Evolutionary conservation across 2,888 invertebrate genomes (phyloP).

Genomic region (Drosophila kanekoi): DNA sequence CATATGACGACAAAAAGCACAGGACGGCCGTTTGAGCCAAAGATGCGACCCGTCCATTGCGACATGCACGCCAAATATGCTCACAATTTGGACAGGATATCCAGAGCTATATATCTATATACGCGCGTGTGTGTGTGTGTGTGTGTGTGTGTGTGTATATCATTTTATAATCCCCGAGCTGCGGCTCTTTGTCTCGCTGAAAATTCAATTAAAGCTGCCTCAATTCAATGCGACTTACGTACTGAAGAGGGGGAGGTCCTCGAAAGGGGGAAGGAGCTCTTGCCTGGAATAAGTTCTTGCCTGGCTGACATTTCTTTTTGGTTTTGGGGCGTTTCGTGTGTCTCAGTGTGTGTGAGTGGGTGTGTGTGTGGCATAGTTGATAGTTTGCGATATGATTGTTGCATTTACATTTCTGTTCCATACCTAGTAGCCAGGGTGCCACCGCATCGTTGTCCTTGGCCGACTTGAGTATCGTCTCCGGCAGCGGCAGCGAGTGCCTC

Average conservation of each 20-base stretch:
- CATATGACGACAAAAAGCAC: conserved; percentile 69
- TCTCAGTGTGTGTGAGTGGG: too few species aligned
- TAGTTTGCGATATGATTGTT: conserved; percentile 77
- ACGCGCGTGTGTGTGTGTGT: too few species aligned
- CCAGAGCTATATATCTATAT: not conserved
- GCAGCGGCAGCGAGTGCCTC: conserved; percentile 98
- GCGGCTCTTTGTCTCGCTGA: conserved; percentile 61
- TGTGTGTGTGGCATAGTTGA: conserved; percentile 20
- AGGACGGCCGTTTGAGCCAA: conserved; percentile 8
- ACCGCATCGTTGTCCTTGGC: conserved; percentile 98
- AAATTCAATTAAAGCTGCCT: conserved; percentile 69
- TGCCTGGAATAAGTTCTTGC: too few species aligned
- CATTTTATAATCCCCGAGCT: conserved; percentile 69
- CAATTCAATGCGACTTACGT: conserved; percentile 32
- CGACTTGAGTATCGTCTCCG: conserved; percentile 98
- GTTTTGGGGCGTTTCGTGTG: too few species aligned
- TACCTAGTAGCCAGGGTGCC: conserved; percentile 99
- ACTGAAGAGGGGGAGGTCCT: not conserved
- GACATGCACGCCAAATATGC: conserved; percentile 78
- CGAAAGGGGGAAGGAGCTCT: not conserved
- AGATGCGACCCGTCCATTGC: conserved; percentile 31
- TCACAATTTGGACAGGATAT: conserved; percentile 66
- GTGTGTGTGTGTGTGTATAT: conserved; percentile 25
- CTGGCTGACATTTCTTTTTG: too few species aligned
- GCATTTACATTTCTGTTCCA: conserved; percentile 86